Evolutionary conservation across 2,888 invertebrate species (phyloP), one percentile per base, ranked within the genome.

Genomic region (Napeogenes sylphis): DNA sequence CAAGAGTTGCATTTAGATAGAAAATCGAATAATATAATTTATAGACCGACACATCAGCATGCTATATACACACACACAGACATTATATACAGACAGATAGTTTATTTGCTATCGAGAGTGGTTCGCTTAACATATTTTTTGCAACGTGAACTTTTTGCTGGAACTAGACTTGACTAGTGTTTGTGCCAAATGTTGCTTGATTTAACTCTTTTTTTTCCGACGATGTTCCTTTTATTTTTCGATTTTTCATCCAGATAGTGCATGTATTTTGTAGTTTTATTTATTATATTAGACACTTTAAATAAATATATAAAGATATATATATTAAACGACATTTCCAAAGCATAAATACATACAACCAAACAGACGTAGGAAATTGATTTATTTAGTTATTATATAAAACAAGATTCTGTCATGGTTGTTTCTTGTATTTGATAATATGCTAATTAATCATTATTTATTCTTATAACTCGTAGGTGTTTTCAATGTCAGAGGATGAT

Each of bases 381-480:
- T 56, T 32, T 61, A 61, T 56, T 56, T 47, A 38, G 42, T 42
- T 42, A 42, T 10, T 42, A 10, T 42, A 42, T 56, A 61, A 56
- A 61, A 61, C 61, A 56, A 61, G 61, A 56, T 33, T 32, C 61
- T 53, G 61, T 56, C 56, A 51, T 56, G 56, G 38, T 12, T 55
- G 47, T 51, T 55, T 61, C 55, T 56, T 56, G 51, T 46, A 61
- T 56, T 61, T 61, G 61, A 56, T 56, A 38, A 30, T 38, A 42
- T 61, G 61, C 53, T 56, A 51, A 53, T 61, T 56, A 56, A 61
- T 61, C 56, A 53, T 53, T 61, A 61, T 61, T 61, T 61, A 61
- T 56, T 42, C 42, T 42, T 42, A 10, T 42, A 42, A 42, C 42
- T 42, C 42, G 42, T 42, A 42, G 42, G 42, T 42, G 42, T 42